These are phyloP conservation scores for Craseonycteris thonglongyai DNA, from an alignment of 2,113 vertebrate species.

Conservation along the genomic window DNA sequence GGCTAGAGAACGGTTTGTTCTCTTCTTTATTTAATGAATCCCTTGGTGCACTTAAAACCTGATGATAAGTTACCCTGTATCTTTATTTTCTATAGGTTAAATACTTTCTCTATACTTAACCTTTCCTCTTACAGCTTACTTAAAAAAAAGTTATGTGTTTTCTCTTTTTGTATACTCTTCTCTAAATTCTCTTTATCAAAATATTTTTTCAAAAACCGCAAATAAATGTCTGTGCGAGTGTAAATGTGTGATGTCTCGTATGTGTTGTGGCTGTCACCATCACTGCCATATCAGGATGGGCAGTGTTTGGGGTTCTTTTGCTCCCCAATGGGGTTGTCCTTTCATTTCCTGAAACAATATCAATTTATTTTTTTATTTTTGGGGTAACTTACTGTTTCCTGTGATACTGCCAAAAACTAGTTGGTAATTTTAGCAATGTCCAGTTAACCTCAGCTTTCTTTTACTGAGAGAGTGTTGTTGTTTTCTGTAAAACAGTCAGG, in stretches of 20 bases:
- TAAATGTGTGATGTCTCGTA: too few species aligned
- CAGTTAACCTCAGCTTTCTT: not conserved
- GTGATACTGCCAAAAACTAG: not conserved
- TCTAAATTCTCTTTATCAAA: not conserved
- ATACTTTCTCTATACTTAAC: not conserved
- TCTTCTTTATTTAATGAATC: not conserved
- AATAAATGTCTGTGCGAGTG: not conserved
- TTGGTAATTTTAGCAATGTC: not conserved
- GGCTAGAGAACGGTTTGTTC: not conserved
- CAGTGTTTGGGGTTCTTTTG: not conserved
- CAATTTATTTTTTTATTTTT: not conserved
- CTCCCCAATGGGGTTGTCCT: not conserved
- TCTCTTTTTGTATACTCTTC: not conserved
- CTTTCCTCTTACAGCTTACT: not conserved
- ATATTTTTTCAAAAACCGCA: not conserved
- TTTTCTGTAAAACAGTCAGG: not conserved
- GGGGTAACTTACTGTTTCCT: not conserved
- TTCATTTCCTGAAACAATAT: not conserved
- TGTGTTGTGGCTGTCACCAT: rapidly evolving
- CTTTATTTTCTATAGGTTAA: not conserved
- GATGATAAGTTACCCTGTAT: not conserved
- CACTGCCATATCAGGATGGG: not conserved
- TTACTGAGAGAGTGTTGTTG: not conserved
- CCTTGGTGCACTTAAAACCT: not conserved
- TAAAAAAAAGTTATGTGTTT: not conserved